These are phyloP conservation scores for Xenus cinereus DNA, from an alignment of 2,113 vertebrate genomes.

Conservation along the genomic window DNA sequence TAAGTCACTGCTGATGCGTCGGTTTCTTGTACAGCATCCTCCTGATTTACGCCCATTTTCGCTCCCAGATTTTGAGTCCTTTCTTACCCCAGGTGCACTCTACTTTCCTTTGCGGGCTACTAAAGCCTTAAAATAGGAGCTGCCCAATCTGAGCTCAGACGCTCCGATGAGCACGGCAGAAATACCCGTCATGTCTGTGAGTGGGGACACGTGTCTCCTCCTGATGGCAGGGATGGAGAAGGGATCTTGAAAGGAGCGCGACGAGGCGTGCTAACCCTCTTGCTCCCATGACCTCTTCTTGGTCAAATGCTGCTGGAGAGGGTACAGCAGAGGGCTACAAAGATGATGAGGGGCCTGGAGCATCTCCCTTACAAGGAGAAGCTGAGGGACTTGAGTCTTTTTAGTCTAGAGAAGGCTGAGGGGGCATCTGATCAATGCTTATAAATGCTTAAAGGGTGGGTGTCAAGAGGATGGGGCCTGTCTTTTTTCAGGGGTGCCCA, in stretches of 20 bases:
- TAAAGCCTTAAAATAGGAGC: conserved; percentile 26
- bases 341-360: no score
- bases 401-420: no score
- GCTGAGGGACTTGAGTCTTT: no score
- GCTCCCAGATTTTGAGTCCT: neutral
- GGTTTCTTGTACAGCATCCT: neutral
- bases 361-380: no score
- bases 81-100: neutral
- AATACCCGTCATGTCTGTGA: neutral
- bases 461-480: no score
- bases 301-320: neutral
- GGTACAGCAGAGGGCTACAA: no score
- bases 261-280: neutral
- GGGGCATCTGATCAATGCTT: no score
- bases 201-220: neutral
- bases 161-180: neutral
- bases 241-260: neutral
- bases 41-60: neutral
- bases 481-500: no score
- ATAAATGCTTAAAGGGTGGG: no score
- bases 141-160: neutral
- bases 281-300: neutral
- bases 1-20: neutral
- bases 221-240: neutral
- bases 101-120: neutral